These are phyloP conservation scores for Parus major DNA, from an alignment of 2,113 vertebrate genomes.

Conservation along the genomic window DNA sequence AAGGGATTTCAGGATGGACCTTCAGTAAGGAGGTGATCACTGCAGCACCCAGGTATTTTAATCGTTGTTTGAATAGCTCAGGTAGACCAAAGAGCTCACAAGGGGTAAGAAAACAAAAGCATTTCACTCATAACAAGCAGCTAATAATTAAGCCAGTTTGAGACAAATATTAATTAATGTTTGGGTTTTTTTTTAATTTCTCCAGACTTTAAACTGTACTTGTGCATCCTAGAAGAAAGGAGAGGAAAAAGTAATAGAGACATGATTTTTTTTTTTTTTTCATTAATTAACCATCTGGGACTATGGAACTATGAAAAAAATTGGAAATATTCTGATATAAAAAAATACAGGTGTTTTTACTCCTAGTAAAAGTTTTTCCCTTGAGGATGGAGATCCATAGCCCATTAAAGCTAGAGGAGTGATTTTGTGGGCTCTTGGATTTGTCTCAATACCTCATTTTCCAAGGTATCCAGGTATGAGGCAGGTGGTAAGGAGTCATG, in stretches of 20 bases:
- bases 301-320: not conserved
- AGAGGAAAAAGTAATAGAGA: not conserved
- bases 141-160: not conserved
- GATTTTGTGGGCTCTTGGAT: not conserved
- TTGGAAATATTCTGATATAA: not conserved
- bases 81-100: not conserved
- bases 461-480: not conserved
- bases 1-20: not conserved
- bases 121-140: not conserved
- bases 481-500: not conserved
- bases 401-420: not conserved
- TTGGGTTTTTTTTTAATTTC: not conserved
- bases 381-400: not conserved
- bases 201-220: not conserved
- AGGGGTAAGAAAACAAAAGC: not conserved
- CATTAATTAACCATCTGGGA: conserved; percentile 27
- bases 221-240: not conserved
- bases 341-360: not conserved
- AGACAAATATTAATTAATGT: not conserved
- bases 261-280: not conserved
- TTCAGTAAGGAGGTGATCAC: not conserved
- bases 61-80: not conserved
- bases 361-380: not conserved
- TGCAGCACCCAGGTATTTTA: not conserved
- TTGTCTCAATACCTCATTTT: not conserved